Conservation (phyloP, 2,888 invertebrate species). For the Apocheima hispidaria region DNA sequence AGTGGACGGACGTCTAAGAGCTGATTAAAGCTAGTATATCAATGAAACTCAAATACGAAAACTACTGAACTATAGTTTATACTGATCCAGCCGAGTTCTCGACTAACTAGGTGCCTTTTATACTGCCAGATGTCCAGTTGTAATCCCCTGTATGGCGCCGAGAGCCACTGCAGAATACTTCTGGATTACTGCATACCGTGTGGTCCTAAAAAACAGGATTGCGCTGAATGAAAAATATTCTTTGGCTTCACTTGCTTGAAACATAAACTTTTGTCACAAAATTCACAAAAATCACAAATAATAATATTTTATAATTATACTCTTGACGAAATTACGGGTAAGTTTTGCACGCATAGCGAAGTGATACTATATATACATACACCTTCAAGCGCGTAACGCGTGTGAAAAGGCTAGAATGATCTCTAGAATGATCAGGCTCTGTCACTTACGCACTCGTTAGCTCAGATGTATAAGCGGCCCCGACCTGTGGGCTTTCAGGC, state of each 20-base stretch:
- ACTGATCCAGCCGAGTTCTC: neutral
- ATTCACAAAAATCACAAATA: too few species aligned
- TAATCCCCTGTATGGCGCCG: conserved; percentile 1
- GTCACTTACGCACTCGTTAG: too few species aligned
- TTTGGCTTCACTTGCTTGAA: neutral
- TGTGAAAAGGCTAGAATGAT: too few species aligned
- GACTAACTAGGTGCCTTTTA: conserved; percentile 5
- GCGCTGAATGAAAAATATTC: neutral
- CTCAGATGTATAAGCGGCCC: too few species aligned
- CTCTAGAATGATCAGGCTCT: too few species aligned
- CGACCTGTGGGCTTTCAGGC: too few species aligned
- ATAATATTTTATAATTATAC: too few species aligned
- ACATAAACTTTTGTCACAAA: neutral
- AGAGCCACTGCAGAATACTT: neutral
- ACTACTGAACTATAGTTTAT: neutral
- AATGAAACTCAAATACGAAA: neutral
- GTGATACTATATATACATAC: neutral
- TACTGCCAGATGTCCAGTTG: conserved; percentile 3
- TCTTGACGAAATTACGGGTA: too few species aligned
- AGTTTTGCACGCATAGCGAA: too few species aligned
- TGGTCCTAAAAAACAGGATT: neutral
- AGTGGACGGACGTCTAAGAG: too few species aligned
- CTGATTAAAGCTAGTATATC: neutral
- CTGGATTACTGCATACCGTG: neutral
- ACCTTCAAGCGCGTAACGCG: too few species aligned